A percentile compares a stretch with the other conserved stretches of the same genome.
These are phyloP conservation scores for Steromphala cineraria DNA, from an alignment of 2,888 invertebrate genomes.

Conservation along the genomic window DNA sequence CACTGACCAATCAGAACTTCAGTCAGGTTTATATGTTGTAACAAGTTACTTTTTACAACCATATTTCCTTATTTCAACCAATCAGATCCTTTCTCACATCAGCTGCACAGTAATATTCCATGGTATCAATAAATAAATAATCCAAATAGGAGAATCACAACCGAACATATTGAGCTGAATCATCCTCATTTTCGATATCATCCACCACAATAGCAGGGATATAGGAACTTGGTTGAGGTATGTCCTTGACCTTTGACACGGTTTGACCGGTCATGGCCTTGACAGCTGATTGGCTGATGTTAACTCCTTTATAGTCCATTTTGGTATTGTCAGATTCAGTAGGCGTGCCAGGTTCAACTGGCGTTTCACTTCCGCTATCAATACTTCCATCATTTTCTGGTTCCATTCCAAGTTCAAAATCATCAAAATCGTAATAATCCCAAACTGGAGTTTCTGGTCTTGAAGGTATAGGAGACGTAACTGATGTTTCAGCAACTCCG, in stretches of 20 bases:
- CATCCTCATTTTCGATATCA: conserved; percentile 34
- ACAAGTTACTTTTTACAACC: too few species aligned
- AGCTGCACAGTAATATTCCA: conserved; percentile 19
- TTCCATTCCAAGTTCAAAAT: conserved; percentile 20
- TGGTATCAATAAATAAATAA: background rate
- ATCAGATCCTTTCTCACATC: conserved; percentile 21
- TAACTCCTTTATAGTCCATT: conserved; percentile 5
- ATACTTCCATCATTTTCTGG: background rate
- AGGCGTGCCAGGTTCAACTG: background rate
- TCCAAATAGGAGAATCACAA: background rate
- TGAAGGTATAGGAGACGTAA: conserved; percentile 36
- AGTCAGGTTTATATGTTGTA: too few species aligned
- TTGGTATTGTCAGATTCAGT: background rate
- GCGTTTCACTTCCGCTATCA: background rate
- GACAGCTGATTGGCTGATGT: background rate
- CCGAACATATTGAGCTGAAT: background rate
- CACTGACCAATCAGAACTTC: too few species aligned
- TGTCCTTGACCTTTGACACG: background rate
- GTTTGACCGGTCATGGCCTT: background rate
- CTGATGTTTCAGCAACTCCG: background rate
- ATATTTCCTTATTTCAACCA: background rate
- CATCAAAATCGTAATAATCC: conserved; percentile 61
- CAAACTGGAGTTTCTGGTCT: conserved; percentile 64
- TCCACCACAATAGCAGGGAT: conserved; percentile 32
- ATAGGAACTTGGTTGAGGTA: background rate